A percentile compares a stretch with the other conserved stretches of the same genome.
These are phyloP conservation scores for Mormyrus proboscirostris DNA, from an alignment of 2,797 vertebrate species.

Conservation along the genomic window DNA sequence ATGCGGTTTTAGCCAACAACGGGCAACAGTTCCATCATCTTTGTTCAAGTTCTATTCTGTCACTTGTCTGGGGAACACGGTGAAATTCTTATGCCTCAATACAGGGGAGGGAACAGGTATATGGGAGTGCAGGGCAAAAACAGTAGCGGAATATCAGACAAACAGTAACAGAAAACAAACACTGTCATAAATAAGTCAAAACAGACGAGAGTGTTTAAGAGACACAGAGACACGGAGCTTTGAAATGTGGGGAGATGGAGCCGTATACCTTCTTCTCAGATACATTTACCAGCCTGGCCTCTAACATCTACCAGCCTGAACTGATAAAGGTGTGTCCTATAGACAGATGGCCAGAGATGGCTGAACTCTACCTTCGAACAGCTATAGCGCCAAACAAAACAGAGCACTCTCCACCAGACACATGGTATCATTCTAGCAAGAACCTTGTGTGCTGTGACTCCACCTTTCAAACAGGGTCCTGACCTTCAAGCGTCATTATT, in stretches of 20 bases:
- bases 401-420: background rate
- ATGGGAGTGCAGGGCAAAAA: background rate
- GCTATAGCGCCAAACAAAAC: background rate
- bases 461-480: background rate
- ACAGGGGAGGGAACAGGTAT: background rate
- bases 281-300: background rate
- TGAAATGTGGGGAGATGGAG: background rate
- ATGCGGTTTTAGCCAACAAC: background rate
- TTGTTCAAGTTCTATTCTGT: background rate
- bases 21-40: background rate
- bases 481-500: background rate
- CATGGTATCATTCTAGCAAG: background rate
- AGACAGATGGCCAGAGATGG: background rate
- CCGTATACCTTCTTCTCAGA: background rate
- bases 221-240: background rate
- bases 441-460: background rate
- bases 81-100: background rate
- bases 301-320: background rate
- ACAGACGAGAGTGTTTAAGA: background rate
- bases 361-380: background rate
- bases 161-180: background rate
- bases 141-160: background rate
- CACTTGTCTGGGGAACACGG: background rate
- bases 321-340: background rate
- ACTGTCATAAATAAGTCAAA: background rate